Evolutionary conservation across 2,797 vertebrate genomes (phyloP), one percentile per base, ranked within the genome.

Genomic region (Podarcis siculus): DNA sequence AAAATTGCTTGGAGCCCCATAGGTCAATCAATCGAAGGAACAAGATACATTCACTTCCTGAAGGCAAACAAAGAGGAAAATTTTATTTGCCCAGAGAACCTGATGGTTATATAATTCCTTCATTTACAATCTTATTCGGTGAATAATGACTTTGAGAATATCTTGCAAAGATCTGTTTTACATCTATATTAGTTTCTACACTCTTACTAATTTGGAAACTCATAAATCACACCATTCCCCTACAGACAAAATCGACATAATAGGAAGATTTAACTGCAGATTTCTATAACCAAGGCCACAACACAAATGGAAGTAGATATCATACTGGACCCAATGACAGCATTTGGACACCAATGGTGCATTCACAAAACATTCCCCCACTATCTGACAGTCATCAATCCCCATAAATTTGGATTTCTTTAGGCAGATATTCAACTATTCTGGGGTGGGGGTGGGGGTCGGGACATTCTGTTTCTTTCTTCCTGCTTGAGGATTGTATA

Each of bases 101-200:
- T 89, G 78, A 86, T 89, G 71, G 83, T 89, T 81, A 76, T 86
- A 82, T 89, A 81, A 89, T 89, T 89, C 71, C 71, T 82, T 86
- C 88, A 89, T 89, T 89, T 89, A 76, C 71, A 66, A 45, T 85
- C 83, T 92, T 90, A 83, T 87, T 90, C 37, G 15, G 12, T 87
- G 90, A 94, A 93, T 89, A 87, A 86, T 58, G 75, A 90, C 82
- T 95, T 89, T 1, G 39, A 84, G 64, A 94, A 55, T 86, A 86
- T 89, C 82, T 91, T 90, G 72, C 17, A 94, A 92, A 84, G 85
- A 92, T 85, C 37, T 67, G 23, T 84, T 92, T 92, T 71, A 86
- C 0, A 0, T 27, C 25, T 89, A 79, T 91, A 25, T 93, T 84
- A 89, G 71, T 85, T 89, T 82, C 75, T 80, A 83, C 67, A 72